These are phyloP conservation scores for Mythimna loreyi DNA, from an alignment of 2,888 invertebrate species.

Conservation along the genomic window DNA sequence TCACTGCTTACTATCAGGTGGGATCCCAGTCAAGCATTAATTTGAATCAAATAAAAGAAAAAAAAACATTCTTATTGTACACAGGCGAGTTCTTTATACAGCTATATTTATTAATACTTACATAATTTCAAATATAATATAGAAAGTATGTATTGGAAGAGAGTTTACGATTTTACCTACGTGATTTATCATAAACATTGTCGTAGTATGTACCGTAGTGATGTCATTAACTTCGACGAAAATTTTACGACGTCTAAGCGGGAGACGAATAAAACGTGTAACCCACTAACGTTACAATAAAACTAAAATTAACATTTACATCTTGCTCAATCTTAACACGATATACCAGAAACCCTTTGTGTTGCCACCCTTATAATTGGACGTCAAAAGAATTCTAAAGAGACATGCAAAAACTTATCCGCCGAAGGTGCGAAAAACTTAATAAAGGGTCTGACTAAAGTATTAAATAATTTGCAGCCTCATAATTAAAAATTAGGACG, in stretches of 20 bases:
- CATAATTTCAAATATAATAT: too few species aligned
- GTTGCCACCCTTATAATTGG: conserved; percentile 64
- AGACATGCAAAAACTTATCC: conserved; percentile 74
- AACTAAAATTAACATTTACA: conserved; percentile 40
- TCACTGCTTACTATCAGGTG: too few species aligned
- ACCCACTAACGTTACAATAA: conserved; percentile 31
- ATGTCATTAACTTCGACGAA: conserved; percentile 26
- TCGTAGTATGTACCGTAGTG: background rate
- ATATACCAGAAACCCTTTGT: conserved; percentile 46
- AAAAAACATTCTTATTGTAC: too few species aligned
- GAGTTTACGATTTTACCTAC: background rate
- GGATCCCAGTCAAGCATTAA: too few species aligned
- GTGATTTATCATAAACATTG: too few species aligned
- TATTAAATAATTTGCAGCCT: conserved; percentile 75
- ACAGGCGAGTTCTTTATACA: too few species aligned
- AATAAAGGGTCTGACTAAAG: conserved; percentile 76
- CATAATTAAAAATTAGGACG: conserved; percentile 86
- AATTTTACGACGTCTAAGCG: conserved; percentile 59
- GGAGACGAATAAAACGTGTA: conserved; percentile 47
- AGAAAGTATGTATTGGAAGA: too few species aligned
- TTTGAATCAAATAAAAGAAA: too few species aligned
- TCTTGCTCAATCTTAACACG: conserved; percentile 34
- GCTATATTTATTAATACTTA: too few species aligned
- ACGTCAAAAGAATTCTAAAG: conserved; percentile 59
- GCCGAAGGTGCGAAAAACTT: conserved; percentile 81